A percentile compares a stretch with the other conserved stretches of the same genome.
phyloP scores from a whole-genome alignment of 1,140 invertebrate species.

The Lordiphosa stackelbergi region DNA sequence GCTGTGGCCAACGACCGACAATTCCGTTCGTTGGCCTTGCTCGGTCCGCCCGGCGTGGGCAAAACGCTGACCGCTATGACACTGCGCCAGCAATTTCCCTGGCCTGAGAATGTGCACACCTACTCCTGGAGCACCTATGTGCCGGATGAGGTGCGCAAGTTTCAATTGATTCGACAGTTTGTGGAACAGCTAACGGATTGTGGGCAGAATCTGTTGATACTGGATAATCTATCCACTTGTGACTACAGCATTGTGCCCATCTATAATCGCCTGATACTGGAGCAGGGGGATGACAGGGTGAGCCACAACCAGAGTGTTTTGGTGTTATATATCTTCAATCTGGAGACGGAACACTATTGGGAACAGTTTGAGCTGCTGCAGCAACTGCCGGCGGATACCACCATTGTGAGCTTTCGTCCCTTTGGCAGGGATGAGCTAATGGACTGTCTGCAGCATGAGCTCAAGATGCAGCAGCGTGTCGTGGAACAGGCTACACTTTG shows the following conservation, averaged over 20 bases:
- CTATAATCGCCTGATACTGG: slow-evolving; percentile 43
- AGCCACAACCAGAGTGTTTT: slow-evolving; percentile 45
- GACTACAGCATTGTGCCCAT: slow-evolving; percentile 48
- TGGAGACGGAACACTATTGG: slow-evolving; percentile 39
- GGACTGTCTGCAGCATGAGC: slow-evolving; percentile 52
- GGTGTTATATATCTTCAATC: slow-evolving; percentile 55
- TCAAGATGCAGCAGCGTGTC: slow-evolving; percentile 18
- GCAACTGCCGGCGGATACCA: slow-evolving; percentile 47
- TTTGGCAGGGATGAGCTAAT: slow-evolving; percentile 40
- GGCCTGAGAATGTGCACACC: slow-evolving; percentile 59
- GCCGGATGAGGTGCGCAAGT: slow-evolving; percentile 42
- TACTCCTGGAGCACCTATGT: slow-evolving; percentile 64
- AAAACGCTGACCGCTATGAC: slow-evolving; percentile 38
- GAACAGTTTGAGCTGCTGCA: slow-evolving; percentile 57
- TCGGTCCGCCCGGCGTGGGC: slow-evolving; percentile 60
- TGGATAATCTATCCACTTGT: slow-evolving; percentile 53
- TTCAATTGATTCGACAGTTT: slow-evolving; percentile 48
- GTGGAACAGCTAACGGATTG: slow-evolving; percentile 51
- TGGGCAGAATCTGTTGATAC: slow-evolving; percentile 58
- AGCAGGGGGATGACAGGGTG: slow-evolving; percentile 26
- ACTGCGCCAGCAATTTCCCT: slow-evolving; percentile 48
- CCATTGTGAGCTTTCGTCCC: slow-evolving; percentile 39
- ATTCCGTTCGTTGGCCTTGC: slow-evolving; percentile 49
- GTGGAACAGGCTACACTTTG: slow-evolving; percentile 19
- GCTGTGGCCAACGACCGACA: background rate